These are phyloP conservation scores for Intellagama lesueurii DNA, from an alignment of 2,797 vertebrate genomes.

Conservation along the genomic window DNA sequence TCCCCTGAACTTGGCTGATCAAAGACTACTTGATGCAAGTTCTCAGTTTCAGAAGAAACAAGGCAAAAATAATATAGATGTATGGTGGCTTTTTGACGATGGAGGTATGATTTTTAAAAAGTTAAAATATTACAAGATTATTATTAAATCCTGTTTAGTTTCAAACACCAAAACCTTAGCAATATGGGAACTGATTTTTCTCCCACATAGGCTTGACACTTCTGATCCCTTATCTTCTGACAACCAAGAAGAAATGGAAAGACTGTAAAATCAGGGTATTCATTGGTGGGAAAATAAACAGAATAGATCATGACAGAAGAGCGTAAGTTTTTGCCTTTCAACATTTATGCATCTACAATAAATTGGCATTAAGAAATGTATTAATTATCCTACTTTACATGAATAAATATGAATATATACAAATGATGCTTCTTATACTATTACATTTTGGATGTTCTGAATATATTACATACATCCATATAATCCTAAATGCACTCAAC, in stretches of 20 bases:
- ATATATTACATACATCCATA: too few relatives aligned
- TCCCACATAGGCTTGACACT: constrained; percentile 88
- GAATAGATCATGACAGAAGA: constrained; percentile 97
- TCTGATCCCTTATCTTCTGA: constrained; percentile 94
- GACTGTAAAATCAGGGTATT: constrained; percentile 98
- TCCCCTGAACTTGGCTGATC: constrained; percentile 87
- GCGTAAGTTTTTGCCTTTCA: constrained; percentile 83
- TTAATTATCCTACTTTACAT: background rate
- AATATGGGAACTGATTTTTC: constrained; percentile 33
- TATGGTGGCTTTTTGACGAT: constrained; percentile 99
- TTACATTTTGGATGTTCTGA: background rate
- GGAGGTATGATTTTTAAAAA: constrained; percentile 83
- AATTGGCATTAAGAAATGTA: background rate
- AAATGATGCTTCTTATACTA: background rate
- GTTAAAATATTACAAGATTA: background rate
- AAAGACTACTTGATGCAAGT: constrained; percentile 91
- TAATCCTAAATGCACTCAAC: too few relatives aligned
- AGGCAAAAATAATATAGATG: constrained; percentile 95
- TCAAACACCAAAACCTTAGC: background rate
- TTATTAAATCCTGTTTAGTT: background rate
- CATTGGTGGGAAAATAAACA: constrained; percentile 97
- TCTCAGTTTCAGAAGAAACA: constrained; percentile 95
- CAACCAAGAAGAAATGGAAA: constrained; percentile 95
- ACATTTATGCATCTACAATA: background rate
- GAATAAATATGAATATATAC: background rate